A percentile compares a stretch with the other conserved stretches of the same genome.
Conservation (phyloP, 2,113 vertebrate species). For the Ursus arctos region DNA sequence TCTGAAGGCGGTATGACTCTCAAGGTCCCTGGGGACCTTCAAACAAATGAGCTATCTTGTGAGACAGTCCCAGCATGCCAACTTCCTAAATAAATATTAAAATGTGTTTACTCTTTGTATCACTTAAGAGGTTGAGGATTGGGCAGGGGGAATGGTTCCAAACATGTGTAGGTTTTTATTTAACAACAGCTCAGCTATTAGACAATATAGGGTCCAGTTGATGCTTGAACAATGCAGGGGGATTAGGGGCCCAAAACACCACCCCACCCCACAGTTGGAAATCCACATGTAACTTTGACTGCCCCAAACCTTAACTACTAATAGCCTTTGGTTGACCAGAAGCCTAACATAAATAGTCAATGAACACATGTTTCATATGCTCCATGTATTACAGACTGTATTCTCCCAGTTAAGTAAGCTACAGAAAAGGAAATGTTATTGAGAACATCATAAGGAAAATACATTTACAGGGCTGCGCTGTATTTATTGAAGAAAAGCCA, state of each 20-base stretch:
- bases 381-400: not conserved
- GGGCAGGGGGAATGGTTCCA: not conserved
- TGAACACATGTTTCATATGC: not conserved
- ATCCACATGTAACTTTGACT: not conserved
- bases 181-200: not conserved
- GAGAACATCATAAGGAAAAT: not conserved
- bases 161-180: not conserved
- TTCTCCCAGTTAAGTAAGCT: not conserved
- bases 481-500: not conserved
- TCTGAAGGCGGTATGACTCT: not conserved
- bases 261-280: not conserved
- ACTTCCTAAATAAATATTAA: conserved; percentile 36
- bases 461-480: not conserved
- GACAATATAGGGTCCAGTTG: not conserved
- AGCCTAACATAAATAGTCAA: not conserved
- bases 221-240: not conserved
- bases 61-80: conserved; percentile 8
- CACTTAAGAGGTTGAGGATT: not conserved
- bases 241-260: not conserved
- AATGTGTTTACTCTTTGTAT: not conserved
- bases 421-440: not conserved
- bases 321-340: not conserved
- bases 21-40: not conserved
- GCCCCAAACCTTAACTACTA: not conserved
- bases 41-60: not conserved